Conservation (phyloP, 2,888 invertebrate species). For the Xanthorhoe spadicearia region DNA sequence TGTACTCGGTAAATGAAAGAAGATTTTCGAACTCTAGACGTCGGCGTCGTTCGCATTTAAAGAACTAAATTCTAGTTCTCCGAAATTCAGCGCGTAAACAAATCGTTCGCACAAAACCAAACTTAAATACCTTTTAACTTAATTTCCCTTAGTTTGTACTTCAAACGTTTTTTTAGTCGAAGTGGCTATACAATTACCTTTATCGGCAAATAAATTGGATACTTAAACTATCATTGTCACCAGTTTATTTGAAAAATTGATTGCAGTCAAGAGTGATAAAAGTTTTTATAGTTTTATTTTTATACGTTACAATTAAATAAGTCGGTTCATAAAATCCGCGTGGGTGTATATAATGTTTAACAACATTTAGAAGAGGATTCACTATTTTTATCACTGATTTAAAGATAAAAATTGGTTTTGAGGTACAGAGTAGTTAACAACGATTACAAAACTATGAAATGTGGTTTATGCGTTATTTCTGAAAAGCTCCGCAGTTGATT, state of each 20-base stretch:
- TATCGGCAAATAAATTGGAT: slow-evolving; percentile 30
- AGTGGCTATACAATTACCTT: slow-evolving; percentile 24
- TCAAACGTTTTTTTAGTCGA: background rate
- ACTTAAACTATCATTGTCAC: slow-evolving; percentile 30
- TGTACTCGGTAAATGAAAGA: no score
- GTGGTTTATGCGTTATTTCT: background rate
- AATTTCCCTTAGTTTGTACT: slow-evolving; percentile 9
- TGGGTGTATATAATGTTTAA: slow-evolving; percentile 25
- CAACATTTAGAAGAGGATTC: slow-evolving; percentile 2
- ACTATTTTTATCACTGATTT: slow-evolving; percentile 1
- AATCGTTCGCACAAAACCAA: no score
- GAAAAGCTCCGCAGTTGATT: background rate
- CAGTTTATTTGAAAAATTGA: slow-evolving; percentile 26
- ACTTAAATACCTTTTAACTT: background rate
- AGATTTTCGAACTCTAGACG: no score
- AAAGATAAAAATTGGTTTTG: background rate
- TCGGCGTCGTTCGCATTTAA: no score
- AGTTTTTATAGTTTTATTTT: slow-evolving; percentile 27
- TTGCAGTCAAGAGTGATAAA: slow-evolving; percentile 24
- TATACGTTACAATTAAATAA: slow-evolving; percentile 28
- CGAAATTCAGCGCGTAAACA: no score
- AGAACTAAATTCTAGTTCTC: no score
- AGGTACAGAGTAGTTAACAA: background rate
- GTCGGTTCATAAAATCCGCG: slow-evolving; percentile 11
- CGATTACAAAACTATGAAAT: background rate